Evolutionary conservation across 2,113 vertebrate species (phyloP).

Genomic region (Cercopithecus mona): DNA sequence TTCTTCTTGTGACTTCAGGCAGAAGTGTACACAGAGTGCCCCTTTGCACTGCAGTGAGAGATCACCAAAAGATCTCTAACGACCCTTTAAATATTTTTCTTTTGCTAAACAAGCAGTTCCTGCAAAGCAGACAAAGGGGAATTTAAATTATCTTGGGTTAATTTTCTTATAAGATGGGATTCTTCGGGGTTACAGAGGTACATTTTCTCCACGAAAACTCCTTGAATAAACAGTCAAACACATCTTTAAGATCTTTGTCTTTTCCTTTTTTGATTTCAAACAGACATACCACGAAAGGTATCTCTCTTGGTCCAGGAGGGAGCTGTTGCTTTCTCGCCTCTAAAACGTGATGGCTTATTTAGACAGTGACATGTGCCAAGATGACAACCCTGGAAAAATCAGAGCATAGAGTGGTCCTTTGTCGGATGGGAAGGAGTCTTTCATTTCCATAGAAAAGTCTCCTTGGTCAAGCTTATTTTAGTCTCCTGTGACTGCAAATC

Average conservation of each 20-base stretch:
- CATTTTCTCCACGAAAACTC: background rate
- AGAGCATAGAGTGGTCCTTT: background rate
- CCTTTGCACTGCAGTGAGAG: background rate
- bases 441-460: conserved; percentile 12
- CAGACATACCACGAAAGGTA: background rate
- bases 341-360: conserved; percentile 48
- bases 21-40: background rate
- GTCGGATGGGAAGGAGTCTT: background rate
- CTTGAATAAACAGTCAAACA: conserved; percentile 26
- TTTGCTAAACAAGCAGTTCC: conserved; percentile 66
- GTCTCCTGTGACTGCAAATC: background rate
- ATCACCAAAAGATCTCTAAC: background rate
- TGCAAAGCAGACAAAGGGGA: conserved; percentile 34
- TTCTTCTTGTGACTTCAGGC: conserved; percentile 36
- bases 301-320: background rate
- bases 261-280: conserved; percentile 47
- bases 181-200: background rate
- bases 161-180: conserved; percentile 48
- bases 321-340: conserved; percentile 36
- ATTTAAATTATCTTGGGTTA: conserved; percentile 56
- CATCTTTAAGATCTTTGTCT: conserved; percentile 38
- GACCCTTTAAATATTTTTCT: conserved; percentile 54
- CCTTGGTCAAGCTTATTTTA: conserved; percentile 40
- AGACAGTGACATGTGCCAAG: background rate
- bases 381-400: conserved; percentile 26